Evolutionary conservation across 2,113 vertebrate genomes (phyloP).

Genomic region (Paedocypris sp.): DNA sequence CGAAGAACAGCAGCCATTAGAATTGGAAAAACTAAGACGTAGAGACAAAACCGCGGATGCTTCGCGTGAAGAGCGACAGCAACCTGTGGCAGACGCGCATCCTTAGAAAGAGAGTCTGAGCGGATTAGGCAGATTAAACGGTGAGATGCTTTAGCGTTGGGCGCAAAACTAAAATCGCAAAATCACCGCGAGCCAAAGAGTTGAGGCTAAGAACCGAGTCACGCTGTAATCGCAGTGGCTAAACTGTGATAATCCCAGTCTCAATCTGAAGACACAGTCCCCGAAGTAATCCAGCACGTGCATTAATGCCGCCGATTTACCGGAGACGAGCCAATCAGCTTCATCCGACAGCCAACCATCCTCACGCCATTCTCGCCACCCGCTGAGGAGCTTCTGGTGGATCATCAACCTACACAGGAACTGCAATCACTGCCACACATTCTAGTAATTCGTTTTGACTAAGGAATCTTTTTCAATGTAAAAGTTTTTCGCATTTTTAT

Average conservation of each 20-base stretch:
- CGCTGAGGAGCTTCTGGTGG: neutral
- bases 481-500: no score
- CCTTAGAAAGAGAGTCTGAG: no score
- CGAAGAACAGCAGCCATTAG: neutral
- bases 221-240: constrained; percentile 32
- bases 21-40: no score
- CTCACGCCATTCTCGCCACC: neutral
- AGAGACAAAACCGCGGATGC: no score
- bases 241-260: constrained; percentile 50
- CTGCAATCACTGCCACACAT: neutral
- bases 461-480: neutral
- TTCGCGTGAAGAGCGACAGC: no score
- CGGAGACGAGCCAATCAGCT: neutral
- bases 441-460: neutral
- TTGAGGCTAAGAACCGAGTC: neutral
- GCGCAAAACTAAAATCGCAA: neutral
- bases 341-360: constrained; percentile 4
- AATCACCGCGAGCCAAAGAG: neutral
- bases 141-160: neutral
- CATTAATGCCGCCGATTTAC: neutral
- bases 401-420: neutral
- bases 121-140: neutral
- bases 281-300: constrained; percentile 46
- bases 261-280: constrained; percentile 44
- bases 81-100: no score